A percentile compares a stretch with the other conserved stretches of the same genome.
These are phyloP conservation scores for Acomys russatus DNA, from an alignment of 2,797 vertebrate species.

Conservation along the genomic window DNA sequence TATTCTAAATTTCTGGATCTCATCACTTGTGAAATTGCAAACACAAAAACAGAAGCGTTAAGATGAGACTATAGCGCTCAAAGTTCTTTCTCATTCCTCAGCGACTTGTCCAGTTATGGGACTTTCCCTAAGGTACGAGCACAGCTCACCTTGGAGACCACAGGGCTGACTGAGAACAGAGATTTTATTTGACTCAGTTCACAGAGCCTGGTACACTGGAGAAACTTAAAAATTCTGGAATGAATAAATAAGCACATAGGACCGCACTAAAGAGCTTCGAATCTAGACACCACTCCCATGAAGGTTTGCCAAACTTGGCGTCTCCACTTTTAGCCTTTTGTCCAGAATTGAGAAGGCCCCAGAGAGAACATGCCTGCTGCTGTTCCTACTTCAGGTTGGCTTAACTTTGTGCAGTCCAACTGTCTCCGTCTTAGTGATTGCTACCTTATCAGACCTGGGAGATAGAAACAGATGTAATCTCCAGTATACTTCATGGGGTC, in stretches of 20 bases:
- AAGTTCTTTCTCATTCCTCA: background rate
- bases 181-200: background rate
- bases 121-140: background rate
- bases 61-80: background rate
- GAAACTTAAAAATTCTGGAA: background rate
- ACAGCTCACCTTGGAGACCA: background rate
- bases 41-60: conserved; percentile 26
- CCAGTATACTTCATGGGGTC: conserved; percentile 3
- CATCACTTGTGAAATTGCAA: background rate
- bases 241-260: background rate
- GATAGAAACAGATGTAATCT: conserved; percentile 45
- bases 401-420: conserved; percentile 70
- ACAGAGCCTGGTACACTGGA: background rate
- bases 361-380: conserved; percentile 49
- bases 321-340: conserved; percentile 67
- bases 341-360: conserved; percentile 65
- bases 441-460: conserved; percentile 50
- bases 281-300: conserved; percentile 36
- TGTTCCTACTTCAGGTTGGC: conserved; percentile 59
- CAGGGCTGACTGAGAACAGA: background rate
- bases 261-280: background rate
- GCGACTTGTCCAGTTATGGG: background rate
- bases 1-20: conserved; percentile 29
- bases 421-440: conserved; percentile 68
- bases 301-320: background rate